Conservation (phyloP, 2,113 vertebrate species). For the Xenopus borealis region DNA sequence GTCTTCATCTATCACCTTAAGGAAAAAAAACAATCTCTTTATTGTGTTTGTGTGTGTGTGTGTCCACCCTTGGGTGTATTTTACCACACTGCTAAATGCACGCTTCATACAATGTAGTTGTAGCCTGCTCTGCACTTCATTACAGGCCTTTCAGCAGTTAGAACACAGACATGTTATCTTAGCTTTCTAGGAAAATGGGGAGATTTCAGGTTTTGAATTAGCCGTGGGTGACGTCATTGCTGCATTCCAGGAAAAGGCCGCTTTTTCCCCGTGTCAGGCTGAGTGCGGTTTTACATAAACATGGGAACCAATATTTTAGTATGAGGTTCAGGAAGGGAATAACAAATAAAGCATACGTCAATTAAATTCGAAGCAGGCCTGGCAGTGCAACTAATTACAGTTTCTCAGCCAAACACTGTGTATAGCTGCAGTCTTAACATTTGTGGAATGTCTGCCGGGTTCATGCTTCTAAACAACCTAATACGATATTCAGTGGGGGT, state of each 20-base stretch:
- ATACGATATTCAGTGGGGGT: neutral
- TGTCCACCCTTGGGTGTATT: too few species aligned
- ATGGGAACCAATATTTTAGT: slow-evolving; percentile 33
- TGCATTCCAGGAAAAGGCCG: slow-evolving; percentile 36
- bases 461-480: slow-evolving; percentile 10
- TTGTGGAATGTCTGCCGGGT: slow-evolving; percentile 27
- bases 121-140: slow-evolving; percentile 6
- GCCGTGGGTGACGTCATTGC: slow-evolving; percentile 33
- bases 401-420: slow-evolving; percentile 21
- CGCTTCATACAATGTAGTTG: slow-evolving; percentile 9
- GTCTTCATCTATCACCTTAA: too few species aligned
- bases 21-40: too few species aligned
- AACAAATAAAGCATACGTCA: slow-evolving; percentile 35
- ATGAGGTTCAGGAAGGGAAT: slow-evolving; percentile 35
- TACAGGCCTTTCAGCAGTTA: slow-evolving; percentile 10
- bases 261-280: slow-evolving; percentile 29
- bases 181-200: slow-evolving; percentile 36
- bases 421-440: slow-evolving; percentile 1
- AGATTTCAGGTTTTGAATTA: slow-evolving; percentile 34
- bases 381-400: slow-evolving; percentile 34
- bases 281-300: slow-evolving; percentile 39
- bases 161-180: slow-evolving; percentile 33
- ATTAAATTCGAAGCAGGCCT: slow-evolving; percentile 7
- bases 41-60: too few species aligned
- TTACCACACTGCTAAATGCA: neutral